A percentile compares a stretch with the other conserved stretches of the same genome.
These are phyloP conservation scores for Malthinus seriepunctatus DNA, from an alignment of 2,888 invertebrate genomes.

Conservation along the genomic window DNA sequence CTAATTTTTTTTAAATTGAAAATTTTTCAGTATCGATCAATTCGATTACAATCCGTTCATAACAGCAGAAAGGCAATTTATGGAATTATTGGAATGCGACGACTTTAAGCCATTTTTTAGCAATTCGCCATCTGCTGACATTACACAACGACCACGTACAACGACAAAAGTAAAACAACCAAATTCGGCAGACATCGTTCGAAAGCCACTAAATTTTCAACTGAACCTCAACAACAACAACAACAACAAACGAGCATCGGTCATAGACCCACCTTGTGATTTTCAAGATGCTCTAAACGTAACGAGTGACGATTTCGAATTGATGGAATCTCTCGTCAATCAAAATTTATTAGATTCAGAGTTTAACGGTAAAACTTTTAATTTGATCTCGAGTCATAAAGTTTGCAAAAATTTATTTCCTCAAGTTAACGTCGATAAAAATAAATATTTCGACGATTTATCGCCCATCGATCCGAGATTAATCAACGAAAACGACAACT, in stretches of 20 bases:
- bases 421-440: slow-evolving; percentile 11
- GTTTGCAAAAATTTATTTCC: slow-evolving; percentile 12
- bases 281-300: slow-evolving; percentile 51
- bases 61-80: slow-evolving; percentile 80
- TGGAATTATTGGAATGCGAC: slow-evolving; percentile 75
- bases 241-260: slow-evolving; percentile 46
- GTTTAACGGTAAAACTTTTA: slow-evolving; percentile 27
- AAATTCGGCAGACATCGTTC: slow-evolving; percentile 25
- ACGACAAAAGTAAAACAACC: slow-evolving; percentile 37
- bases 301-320: slow-evolving; percentile 47
- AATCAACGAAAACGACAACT: slow-evolving; percentile 72
- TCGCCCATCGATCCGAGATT: slow-evolving; percentile 62
- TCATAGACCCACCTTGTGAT: slow-evolving; percentile 54
- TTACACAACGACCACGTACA: slow-evolving; percentile 52
- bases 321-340: slow-evolving; percentile 49
- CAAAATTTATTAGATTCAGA: slow-evolving; percentile 32
- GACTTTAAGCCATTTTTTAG: slow-evolving; percentile 55
- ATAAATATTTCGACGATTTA: slow-evolving; percentile 43
- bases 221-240: not conserved
- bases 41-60: slow-evolving; percentile 74
- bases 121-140: slow-evolving; percentile 35
- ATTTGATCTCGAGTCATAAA: slow-evolving; percentile 25
- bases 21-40: slow-evolving; percentile 11
- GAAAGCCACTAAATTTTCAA: not conserved
- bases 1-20: not conserved